phyloP scores from a whole-genome alignment of 1,140 invertebrate species.

The Halyomorpha halys region DNA sequence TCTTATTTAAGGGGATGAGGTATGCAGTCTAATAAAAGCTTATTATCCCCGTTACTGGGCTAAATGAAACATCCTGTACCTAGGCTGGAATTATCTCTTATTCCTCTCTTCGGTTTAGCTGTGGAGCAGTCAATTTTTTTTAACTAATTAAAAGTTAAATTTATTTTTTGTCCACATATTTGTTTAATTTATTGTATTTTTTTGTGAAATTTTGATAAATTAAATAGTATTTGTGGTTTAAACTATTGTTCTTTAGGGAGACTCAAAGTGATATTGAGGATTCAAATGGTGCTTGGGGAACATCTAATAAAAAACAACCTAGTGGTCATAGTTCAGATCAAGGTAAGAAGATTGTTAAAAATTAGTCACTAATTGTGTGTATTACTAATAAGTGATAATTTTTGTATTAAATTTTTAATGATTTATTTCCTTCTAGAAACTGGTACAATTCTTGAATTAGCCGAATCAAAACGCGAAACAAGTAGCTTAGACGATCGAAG shows the following conservation, averaged over 20 bases:
- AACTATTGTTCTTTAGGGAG: constrained; percentile 18
- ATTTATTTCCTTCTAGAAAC: neutral
- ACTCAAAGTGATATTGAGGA: constrained; percentile 26
- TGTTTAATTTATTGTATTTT: neutral
- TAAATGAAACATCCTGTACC: constrained; percentile 11
- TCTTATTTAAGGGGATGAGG: constrained; percentile 8
- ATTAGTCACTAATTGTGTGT: neutral
- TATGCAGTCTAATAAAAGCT: constrained; percentile 15
- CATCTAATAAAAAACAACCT: constrained; percentile 18
- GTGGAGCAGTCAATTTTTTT: neutral
- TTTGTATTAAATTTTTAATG: neutral
- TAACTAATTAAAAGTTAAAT: neutral
- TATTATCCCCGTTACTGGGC: constrained; percentile 11
- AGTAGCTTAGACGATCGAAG: neutral
- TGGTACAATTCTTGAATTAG: neutral
- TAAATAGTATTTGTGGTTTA: neutral
- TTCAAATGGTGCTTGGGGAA: constrained; percentile 25
- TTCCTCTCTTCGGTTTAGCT: too few relatives aligned
- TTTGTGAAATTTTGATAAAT: neutral
- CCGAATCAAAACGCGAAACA: constrained; percentile 5
- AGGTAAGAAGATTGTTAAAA: constrained; percentile 9
- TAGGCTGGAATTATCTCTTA: too few relatives aligned
- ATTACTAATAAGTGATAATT: neutral
- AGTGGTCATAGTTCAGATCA: constrained; percentile 19
- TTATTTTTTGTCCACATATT: neutral